phyloP scores from a whole-genome alignment of 2,113 vertebrate species.

The Cygnus atratus region DNA sequence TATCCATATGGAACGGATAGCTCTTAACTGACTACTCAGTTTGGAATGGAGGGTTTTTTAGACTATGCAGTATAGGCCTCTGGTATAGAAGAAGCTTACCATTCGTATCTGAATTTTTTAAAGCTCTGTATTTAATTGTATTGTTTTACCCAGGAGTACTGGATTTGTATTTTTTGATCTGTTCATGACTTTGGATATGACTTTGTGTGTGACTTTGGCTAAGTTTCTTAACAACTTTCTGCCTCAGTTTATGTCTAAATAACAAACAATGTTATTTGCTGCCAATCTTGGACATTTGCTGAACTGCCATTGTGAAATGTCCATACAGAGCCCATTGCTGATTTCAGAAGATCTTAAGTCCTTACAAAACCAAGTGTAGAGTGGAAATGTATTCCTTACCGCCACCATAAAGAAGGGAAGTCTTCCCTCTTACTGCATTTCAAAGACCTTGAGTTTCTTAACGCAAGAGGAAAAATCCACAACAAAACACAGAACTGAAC shows the following conservation, averaged over 20 bases:
- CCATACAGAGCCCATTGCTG: not conserved
- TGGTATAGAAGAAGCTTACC: not conserved
- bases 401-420: not conserved
- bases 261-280: not conserved
- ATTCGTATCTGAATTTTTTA: not conserved
- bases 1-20: not conserved
- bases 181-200: not conserved
- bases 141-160: not conserved
- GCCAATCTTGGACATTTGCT: not conserved
- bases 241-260: not conserved
- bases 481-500: not conserved
- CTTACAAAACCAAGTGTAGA: not conserved
- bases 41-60: not conserved
- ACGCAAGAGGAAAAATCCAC: not conserved
- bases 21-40: not conserved
- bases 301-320: not conserved
- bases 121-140: not conserved
- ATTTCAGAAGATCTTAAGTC: not conserved
- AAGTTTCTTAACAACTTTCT: not conserved
- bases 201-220: not conserved
- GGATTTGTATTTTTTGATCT: not conserved
- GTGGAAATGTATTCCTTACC: not conserved
- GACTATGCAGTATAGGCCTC: not conserved
- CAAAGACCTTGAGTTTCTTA: not conserved
- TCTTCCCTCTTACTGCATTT: not conserved